Base-by-base conservation (phyloP, 35 echinoderm and acorn worm genomes). In the Ophiothrix spiculata region DNA sequence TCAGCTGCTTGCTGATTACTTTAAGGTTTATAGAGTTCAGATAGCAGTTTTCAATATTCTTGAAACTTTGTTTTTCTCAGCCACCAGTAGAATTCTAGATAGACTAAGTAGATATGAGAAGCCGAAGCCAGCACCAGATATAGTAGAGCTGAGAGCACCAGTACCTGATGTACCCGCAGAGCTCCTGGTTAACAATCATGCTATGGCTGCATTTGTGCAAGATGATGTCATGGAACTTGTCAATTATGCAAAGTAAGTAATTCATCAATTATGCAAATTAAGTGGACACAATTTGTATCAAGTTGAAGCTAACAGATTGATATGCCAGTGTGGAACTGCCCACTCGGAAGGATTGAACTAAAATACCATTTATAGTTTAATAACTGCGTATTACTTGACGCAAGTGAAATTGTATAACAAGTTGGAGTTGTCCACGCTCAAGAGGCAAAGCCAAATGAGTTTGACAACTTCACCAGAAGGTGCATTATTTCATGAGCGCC, bases 201-300 rank as follows among this genome's bases (percentile, higher is more conserved):
- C 84, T 6, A 90, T 98, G 81, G 60, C 77, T 91, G 56, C 78
- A 21, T 91, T 87, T 32, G 33, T 98, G 21, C 76, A 98, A 42
- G 85, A 54, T 35, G 88, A 94, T 77, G 64, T 98, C 19, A 79
- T 75, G 33, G 79, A 77, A 28, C 76, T 98, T 78, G 77, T 94
- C 23, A 81, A 78, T 56, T 98, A 94, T 98, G 91, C 95, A 34
- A 89, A 87, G 95, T 98, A 79, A 94, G 87, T 56, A 32, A 56
- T 2, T 78, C 0, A n/a, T 81, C 45, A 54, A 54, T 11, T 54
- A 54, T 54, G 45, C 8, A 54, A 54, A 54, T 54, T 54, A 8
- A 54, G 8, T 11, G 8, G 45, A 21, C 33, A 8, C 29, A 31
- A 35, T 13, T 76, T 76, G 81, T 11, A 35, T 23, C 34, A 84